phyloP scores from a whole-genome alignment of 2,888 invertebrate species.

The Morpho deidamia region DNA sequence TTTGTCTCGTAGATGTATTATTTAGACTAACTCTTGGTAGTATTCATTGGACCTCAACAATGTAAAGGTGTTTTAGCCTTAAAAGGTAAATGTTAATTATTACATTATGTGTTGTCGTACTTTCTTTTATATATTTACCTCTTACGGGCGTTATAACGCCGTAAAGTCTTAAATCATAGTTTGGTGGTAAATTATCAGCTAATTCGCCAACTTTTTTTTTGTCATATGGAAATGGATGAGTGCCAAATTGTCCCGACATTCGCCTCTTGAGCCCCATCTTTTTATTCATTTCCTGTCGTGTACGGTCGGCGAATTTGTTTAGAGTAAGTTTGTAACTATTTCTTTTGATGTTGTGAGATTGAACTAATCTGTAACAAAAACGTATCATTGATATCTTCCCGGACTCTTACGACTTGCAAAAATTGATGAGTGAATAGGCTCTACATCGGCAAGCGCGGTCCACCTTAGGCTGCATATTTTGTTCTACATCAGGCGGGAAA shows the following conservation, averaged over 20 bases:
- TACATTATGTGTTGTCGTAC: too few relatives aligned
- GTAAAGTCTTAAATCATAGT: slow-evolving; percentile 45
- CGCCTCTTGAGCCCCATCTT: slow-evolving; percentile 39
- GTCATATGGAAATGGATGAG: slow-evolving; percentile 49
- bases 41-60: too few relatives aligned
- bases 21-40: too few relatives aligned
- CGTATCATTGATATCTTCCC: too few relatives aligned
- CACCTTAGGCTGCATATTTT: too few relatives aligned
- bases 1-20: too few relatives aligned
- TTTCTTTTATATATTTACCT: slow-evolving; percentile 34
- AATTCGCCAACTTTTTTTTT: slow-evolving; percentile 30
- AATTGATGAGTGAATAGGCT: too few relatives aligned
- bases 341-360: slow-evolving; percentile 40
- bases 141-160: slow-evolving; percentile 47
- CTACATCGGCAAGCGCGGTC: too few relatives aligned
- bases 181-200: slow-evolving; percentile 35
- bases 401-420: too few relatives aligned
- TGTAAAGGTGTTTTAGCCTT: too few relatives aligned
- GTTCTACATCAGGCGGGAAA: too few relatives aligned
- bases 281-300: slow-evolving; percentile 44
- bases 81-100: too few relatives aligned
- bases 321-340: slow-evolving; percentile 46
- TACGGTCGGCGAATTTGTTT: slow-evolving; percentile 55
- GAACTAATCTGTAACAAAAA: slow-evolving; percentile 34
- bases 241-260: slow-evolving; percentile 38